Evolutionary conservation across 2,888 invertebrate genomes (phyloP).

Genomic region (Limulus polyphemus): DNA sequence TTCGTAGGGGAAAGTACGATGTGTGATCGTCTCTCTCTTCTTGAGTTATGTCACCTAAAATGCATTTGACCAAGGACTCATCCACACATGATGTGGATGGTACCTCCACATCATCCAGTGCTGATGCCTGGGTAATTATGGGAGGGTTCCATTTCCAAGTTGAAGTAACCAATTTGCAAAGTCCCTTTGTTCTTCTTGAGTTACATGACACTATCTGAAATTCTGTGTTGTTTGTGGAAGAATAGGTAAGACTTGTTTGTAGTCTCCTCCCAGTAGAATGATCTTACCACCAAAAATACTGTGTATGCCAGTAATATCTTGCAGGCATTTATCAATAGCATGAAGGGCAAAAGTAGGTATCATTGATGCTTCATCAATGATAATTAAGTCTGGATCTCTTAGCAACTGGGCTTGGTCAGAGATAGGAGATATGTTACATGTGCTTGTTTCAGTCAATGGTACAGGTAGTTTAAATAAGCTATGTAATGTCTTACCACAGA

Average conservation of each 20-base stretch:
- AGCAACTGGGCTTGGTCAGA: neutral
- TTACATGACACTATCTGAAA: no score
- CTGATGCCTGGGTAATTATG: neutral
- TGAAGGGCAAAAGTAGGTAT: constrained; percentile 32
- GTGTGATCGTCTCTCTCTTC: neutral
- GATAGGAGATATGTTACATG: neutral
- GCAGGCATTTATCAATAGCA: constrained; percentile 8
- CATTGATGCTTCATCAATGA: constrained; percentile 39
- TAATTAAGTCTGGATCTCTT: constrained; percentile 27
- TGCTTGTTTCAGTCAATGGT: neutral
- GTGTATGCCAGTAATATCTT: constrained; percentile 6
- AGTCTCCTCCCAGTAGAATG: constrained; percentile 27
- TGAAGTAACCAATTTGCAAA: neutral
- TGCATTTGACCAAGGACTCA: neutral
- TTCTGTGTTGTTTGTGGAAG: constrained; percentile 10
- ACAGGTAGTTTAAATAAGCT: neutral
- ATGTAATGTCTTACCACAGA: neutral
- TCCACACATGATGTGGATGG: neutral
- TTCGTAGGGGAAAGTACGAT: neutral
- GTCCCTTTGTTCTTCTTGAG: neutral
- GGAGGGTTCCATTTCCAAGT: neutral
- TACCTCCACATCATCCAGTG: neutral
- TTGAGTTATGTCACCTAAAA: no score
- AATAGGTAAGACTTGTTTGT: constrained; percentile 26
- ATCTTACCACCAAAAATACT: constrained; percentile 19